A percentile compares a stretch with the other conserved stretches of the same genome.
Evolutionary conservation across 2,888 invertebrate species (phyloP).

Genomic region (Timema podura): DNA sequence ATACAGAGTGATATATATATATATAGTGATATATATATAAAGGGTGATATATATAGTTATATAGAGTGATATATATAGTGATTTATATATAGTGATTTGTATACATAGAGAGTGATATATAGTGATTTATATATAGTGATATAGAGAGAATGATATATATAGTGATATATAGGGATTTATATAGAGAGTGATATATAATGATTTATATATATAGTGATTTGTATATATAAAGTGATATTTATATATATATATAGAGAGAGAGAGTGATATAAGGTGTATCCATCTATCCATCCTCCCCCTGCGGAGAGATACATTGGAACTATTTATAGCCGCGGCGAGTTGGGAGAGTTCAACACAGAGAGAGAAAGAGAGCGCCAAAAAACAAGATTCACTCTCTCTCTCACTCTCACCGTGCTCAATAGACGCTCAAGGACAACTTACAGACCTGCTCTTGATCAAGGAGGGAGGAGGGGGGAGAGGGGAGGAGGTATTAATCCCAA

Average conservation of each 20-base stretch:
- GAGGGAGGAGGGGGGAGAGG: no score
- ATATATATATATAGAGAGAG: neutral
- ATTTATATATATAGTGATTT: neutral
- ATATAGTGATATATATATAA: neutral
- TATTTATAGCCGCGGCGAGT: no score
- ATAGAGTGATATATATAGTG: neutral
- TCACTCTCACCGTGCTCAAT: no score
- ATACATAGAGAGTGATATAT: neutral
- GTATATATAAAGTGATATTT: neutral
- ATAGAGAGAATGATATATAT: neutral
- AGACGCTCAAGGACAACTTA: no score
- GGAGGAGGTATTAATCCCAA: no score
- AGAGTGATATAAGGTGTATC: no score
- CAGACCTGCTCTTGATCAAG: no score
- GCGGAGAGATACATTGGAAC: no score
- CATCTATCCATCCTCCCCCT: no score
- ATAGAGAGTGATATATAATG: neutral
- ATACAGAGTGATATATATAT: neutral
- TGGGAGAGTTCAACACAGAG: no score
- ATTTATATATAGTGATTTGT: neutral
- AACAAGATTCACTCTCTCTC: no score
- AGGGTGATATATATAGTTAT: neutral
- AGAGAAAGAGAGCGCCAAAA: no score
- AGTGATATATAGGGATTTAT: neutral
- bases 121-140: neutral